Evolutionary conservation across 2,113 vertebrate genomes (phyloP), one percentile per base, ranked within the genome.

Genomic region (Capra hircus): DNA sequence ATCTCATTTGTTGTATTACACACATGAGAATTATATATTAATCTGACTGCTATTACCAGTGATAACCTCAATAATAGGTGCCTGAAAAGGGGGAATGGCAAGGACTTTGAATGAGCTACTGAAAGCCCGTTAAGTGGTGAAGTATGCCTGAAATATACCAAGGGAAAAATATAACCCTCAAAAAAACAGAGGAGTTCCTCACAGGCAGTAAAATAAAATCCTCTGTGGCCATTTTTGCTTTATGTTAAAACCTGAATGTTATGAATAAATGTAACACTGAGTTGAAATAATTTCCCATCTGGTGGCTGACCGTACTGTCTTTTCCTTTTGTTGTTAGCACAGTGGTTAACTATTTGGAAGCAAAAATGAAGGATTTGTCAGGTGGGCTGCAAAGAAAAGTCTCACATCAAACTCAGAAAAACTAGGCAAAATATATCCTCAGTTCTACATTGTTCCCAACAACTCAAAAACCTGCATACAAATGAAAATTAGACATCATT

Each of bases 181-280:
- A 13, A 96, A 52, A 81, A 89, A 71, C 43, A 92, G 17, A 83
- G 57, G 90, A 43, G 77, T 81, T 97, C 57, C 83, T 97, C 88
- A 71, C 71, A 94, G 93, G 87, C 93, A 95, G 67, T 98, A 95
- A 95, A 98, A 96, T 59, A 71, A 96, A 94, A 90, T 90, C 93
- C 97, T 93, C 84, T 83, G 95, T 95, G 97, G 59, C 45, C 86
- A 94, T 77, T 97, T 96, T 71, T 96, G 77, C 59, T 96, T 98
- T 96, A 96, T 97, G 92, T 28, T 94, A 89, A 92, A 94, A 83
- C 81, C 48, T 91, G 93, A 90, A 88, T 95, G 89, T 85, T 95
- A 90, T 82, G 93, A 95, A 53, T 90, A 94, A 95, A 97, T 45
- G 62, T 88, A 91, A 85, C 1, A 2, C 45, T 25, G 25, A 52